Percentiles rank a stretch among this genome's conserved stretches.
These are phyloP conservation scores for Phylloscopus trochiloides DNA, from an alignment of 2,113 vertebrate species.

Conservation along the genomic window DNA sequence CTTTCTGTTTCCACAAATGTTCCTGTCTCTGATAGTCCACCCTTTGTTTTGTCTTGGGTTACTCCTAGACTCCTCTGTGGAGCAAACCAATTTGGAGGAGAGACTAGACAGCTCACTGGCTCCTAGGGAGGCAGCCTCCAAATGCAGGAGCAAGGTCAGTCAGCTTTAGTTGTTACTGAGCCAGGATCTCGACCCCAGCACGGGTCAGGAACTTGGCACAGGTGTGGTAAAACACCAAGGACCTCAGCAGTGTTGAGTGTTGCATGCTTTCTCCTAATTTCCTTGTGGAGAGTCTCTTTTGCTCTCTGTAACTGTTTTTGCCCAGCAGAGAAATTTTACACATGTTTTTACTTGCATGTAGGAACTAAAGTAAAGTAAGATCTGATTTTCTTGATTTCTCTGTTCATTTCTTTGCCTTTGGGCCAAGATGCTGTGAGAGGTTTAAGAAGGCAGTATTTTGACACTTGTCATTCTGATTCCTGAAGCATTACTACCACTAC, in stretches of 20 bases:
- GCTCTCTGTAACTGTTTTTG: not conserved
- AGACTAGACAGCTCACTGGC: not conserved
- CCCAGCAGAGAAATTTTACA: not conserved
- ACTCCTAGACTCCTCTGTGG: not conserved
- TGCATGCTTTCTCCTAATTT: rapidly evolving
- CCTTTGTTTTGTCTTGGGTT: not conserved
- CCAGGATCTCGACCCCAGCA: not conserved
- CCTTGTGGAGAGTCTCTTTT: not conserved
- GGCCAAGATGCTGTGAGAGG: not conserved
- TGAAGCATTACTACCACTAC: not conserved
- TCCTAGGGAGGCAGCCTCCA: not conserved
- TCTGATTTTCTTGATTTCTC: not conserved
- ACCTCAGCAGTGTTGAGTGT: rapidly evolving
- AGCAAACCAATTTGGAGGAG: not conserved
- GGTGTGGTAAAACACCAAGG: not conserved
- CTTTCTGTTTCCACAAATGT: not conserved
- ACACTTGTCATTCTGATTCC: not conserved
- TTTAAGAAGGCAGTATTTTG: not conserved
- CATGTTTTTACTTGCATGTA: not conserved
- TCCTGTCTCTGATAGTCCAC: not conserved
- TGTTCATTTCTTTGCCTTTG: not conserved
- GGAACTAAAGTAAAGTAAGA: not conserved
- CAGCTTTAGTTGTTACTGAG: not conserved
- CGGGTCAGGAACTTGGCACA: not conserved
- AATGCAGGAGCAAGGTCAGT: not conserved